Evolutionary conservation across 1,140 invertebrate species (phyloP).

Genomic region (Heliconius hermathena): DNA sequence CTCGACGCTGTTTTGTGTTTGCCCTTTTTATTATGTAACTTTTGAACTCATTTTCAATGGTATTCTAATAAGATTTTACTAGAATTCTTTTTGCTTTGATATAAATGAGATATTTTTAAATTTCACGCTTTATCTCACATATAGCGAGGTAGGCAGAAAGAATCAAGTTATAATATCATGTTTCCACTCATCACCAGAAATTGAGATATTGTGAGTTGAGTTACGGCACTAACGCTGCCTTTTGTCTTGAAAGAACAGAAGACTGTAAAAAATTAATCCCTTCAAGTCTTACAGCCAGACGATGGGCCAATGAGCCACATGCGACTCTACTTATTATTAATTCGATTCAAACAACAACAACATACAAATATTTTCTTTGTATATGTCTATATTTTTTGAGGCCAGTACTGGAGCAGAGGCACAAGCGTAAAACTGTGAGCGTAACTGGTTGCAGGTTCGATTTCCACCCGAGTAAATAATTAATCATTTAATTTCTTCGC

Average conservation of each 20-base stretch:
- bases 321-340: no score
- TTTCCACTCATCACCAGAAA: neutral
- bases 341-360: no score
- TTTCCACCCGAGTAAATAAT: no score
- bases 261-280: neutral
- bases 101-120: no score
- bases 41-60: neutral
- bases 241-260: neutral
- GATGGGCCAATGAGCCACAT: neutral
- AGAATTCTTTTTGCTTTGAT: neutral
- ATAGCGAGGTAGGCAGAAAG: neutral
- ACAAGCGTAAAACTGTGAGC: no score
- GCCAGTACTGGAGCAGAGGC: no score
- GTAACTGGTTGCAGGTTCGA: no score
- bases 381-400: no score
- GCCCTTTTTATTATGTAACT: neutral
- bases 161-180: neutral
- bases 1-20: constrained; percentile 1
- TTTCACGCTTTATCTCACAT: neutral
- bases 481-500: no score
- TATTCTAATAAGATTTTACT: neutral
- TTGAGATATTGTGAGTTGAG: neutral
- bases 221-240: neutral
- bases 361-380: no score
- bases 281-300: neutral